A percentile compares a stretch with the other conserved stretches of the same genome.
Conservation (phyloP, 2,888 invertebrate genomes). For the Tetrapedia diversipes region DNA sequence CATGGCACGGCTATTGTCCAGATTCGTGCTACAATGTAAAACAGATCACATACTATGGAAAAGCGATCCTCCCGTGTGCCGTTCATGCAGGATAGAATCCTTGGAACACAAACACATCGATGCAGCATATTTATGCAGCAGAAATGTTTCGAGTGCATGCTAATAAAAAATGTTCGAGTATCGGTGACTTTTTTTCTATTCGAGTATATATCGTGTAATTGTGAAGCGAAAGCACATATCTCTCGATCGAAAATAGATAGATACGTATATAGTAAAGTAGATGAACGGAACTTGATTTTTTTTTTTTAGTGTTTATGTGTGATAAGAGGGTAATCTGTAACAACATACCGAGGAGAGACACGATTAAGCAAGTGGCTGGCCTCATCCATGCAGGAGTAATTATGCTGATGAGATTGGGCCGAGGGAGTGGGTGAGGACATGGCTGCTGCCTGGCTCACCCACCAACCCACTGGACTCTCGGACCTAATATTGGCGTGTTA, state of each 20-base stretch:
- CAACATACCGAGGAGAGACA: constrained; percentile 81
- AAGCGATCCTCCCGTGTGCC: neutral
- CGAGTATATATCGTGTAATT: constrained; percentile 31
- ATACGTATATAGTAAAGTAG: constrained; percentile 24
- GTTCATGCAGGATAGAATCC: constrained; percentile 56
- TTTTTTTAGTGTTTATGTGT: constrained; percentile 50
- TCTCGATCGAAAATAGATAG: constrained; percentile 21
- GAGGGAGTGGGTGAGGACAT: constrained; percentile 82
- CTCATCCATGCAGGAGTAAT: constrained; percentile 82
- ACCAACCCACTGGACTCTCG: constrained; percentile 82
- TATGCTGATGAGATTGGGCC: constrained; percentile 79
- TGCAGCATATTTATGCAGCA: constrained; percentile 65
- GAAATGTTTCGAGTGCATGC: constrained; percentile 61
- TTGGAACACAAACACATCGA: constrained; percentile 63
- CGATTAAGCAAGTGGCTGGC: constrained; percentile 82
- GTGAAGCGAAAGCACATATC: constrained; percentile 43
- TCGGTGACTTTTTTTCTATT: constrained; percentile 21
- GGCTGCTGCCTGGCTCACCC: constrained; percentile 82
- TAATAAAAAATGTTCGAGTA: constrained; percentile 22
- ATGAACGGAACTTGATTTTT: constrained; percentile 6
- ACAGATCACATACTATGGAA: constrained; percentile 16
- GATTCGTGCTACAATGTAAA: constrained; percentile 84
- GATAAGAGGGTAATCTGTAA: constrained; percentile 69
- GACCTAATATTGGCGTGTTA: constrained; percentile 80
- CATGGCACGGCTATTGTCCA: constrained; percentile 89